Base-by-base conservation (phyloP, 2,113 vertebrate species). In the Chaenocephalus aceratus region DNA sequence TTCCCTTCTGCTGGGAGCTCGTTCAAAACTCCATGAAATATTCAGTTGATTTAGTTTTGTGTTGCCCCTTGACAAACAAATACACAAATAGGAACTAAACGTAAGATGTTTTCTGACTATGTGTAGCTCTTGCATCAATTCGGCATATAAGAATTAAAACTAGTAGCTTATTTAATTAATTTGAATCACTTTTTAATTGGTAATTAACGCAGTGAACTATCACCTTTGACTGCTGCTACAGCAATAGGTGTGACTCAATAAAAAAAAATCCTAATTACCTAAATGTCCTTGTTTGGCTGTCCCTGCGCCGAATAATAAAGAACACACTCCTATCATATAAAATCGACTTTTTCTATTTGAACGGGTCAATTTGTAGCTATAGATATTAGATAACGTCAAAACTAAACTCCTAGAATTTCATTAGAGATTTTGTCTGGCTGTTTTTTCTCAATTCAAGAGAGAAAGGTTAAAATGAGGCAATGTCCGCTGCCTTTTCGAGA, bases 121-220 rank as follows among this genome's bases (percentile, higher is more conserved):
- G 21, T 36, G 1, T 0, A 0, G 5, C 2, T 0, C 2, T 6
- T 6, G 7, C 12, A 10, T 1, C 1, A 26, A 13, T 58, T 66
- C 36, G 44, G 34, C 6, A n/a, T 30, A 7, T 41, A 41, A 41
- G 6, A 41, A 41, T 41, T 41, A 0, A 6, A 41, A 5, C 9
- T 4, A 26, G n/a, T 10, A 3, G 34, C 45, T 56, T 30, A 3
- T 74, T 67, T 30, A 59, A 12, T 30, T 16, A 6, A 44, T 3
- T n/a, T 8, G 2, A 36, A 79, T 6, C 58, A 52, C 34, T 18
- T 49, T 51, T 49, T 51, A 15, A 64, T 1, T 12, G 26, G 49
- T 53, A 46, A 9, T 16, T 21, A 54, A 60, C 69, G 21, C n/a
- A 49, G 13, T 54, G 8, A 56, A 46, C 30, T 16, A 46, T 34